Conservation (phyloP, 2,797 vertebrate species). For the Prunella strophiata region DNA sequence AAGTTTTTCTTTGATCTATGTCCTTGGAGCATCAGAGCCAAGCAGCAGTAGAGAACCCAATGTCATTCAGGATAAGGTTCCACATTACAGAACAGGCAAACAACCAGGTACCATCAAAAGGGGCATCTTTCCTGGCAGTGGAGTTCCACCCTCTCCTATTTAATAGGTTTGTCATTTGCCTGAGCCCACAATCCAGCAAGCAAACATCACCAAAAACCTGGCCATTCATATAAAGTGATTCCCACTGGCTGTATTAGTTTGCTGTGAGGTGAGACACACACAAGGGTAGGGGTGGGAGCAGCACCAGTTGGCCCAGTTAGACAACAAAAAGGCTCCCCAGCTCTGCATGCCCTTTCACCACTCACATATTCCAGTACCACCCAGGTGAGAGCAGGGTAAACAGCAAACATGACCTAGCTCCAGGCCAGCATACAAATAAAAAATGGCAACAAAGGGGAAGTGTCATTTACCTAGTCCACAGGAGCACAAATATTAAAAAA, state of each 20-base stretch:
- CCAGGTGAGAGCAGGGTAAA: conserved; percentile 20
- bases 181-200: neutral
- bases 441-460: conserved; percentile 37
- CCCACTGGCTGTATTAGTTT: neutral
- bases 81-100: neutral
- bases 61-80: neutral
- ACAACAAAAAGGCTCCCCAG: neutral
- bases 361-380: neutral
- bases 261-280: neutral
- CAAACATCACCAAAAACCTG: neutral
- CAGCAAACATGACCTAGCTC: neutral
- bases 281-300: neutral
- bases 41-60: neutral
- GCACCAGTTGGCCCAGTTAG: conserved; percentile 5
- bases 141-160: neutral
- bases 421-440: neutral
- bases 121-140: neutral
- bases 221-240: neutral
- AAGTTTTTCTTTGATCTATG: neutral
- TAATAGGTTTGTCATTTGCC: neutral
- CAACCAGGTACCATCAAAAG: neutral
- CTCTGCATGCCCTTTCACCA: neutral
- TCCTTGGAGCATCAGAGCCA: neutral
- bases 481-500: conserved; percentile 58
- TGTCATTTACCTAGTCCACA: conserved; percentile 52